Evolutionary conservation across 2,113 vertebrate genomes (phyloP), one percentile per base, ranked within the genome.

Genomic region (Ranitomeya variabilis): DNA sequence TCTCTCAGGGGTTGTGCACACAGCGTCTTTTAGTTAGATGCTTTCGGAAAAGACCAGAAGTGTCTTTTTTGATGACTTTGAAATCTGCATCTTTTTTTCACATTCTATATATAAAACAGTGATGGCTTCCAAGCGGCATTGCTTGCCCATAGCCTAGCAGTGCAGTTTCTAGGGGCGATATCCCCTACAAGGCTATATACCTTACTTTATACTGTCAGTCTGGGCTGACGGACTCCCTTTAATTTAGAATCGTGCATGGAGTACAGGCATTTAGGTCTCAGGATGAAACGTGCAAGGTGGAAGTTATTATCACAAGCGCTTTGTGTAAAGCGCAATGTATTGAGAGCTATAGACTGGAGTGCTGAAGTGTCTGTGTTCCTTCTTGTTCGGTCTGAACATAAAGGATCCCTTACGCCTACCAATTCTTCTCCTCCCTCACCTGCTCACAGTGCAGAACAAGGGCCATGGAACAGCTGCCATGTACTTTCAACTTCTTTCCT

Each of bases 371-470:
- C 83, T 85, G 69, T 59, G 83, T 74, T 85, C 52, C 83, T 76
- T 85, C 83, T 71, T 85, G 69, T 74, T 85, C 83, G 60, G 67
- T 85, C 69, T 57, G 83, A 85, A 85, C 69, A 74, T 74, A 85
- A 74, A 85, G 83, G 67, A 85, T 59, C 83, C 15, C 21, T 74
- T 74, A 85, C 83, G 67, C 83, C 83, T 60, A 85, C 69, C 69
- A 74, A 74, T 76, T 85, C 71, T 74, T 59, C 69, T 59, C 83
- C 52, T 55, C 54, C 52, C 23, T 74, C 52, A 73, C 83, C 69
- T 73, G 67, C 54, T 60, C 52, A 10, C 52, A 74, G 21, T 19
- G 54, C 26, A 18, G 52, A 84, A 74, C 51, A 85, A 71, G 82
- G 52, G 18, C 67, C 67, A 73, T 16, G 10, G 54, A 37, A n/a